phyloP scores from a whole-genome alignment of 1,140 invertebrate genomes.

The Drosophila bocqueti region DNA sequence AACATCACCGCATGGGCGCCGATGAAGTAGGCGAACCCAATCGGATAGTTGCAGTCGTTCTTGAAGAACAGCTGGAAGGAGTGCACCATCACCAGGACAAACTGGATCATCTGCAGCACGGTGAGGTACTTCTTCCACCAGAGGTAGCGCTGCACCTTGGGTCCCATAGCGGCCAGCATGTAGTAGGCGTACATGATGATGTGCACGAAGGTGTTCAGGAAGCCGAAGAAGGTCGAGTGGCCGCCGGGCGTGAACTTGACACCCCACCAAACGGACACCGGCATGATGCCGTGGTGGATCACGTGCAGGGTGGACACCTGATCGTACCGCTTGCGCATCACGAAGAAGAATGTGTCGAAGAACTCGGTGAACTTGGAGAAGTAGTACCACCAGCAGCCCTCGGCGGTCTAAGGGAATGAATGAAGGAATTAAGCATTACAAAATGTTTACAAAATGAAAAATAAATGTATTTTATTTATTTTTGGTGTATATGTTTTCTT shows the following conservation, averaged over 20 bases:
- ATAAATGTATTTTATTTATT: too few relatives aligned
- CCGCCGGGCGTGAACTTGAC: slow-evolving; percentile 95
- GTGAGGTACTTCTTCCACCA: slow-evolving; percentile 99
- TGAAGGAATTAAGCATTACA: neutral
- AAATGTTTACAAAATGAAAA: neutral
- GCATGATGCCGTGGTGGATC: slow-evolving; percentile 97
- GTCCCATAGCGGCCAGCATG: slow-evolving; percentile 93
- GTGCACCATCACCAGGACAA: slow-evolving; percentile 92
- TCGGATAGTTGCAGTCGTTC: slow-evolving; percentile 93
- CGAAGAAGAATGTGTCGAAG: slow-evolving; percentile 95
- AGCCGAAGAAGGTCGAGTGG: slow-evolving; percentile 90
- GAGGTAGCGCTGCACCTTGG: slow-evolving; percentile 92
- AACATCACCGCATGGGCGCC: slow-evolving; percentile 92
- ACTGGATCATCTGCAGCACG: slow-evolving; percentile 94
- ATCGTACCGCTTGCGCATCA: slow-evolving; percentile 93
- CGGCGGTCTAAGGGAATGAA: slow-evolving; percentile 88
- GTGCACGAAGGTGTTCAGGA: slow-evolving; percentile 96
- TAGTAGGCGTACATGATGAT: slow-evolving; percentile 97
- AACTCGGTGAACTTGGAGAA: slow-evolving; percentile 95
- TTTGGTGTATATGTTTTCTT: too few relatives aligned
- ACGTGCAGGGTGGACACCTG: slow-evolving; percentile 95
- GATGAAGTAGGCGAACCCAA: slow-evolving; percentile 90
- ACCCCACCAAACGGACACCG: slow-evolving; percentile 96
- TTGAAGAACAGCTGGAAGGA: slow-evolving; percentile 94
- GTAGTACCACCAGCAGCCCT: slow-evolving; percentile 94